phyloP scores from a whole-genome alignment of 2,888 invertebrate genomes.

The Schizotus pectinicornis region DNA sequence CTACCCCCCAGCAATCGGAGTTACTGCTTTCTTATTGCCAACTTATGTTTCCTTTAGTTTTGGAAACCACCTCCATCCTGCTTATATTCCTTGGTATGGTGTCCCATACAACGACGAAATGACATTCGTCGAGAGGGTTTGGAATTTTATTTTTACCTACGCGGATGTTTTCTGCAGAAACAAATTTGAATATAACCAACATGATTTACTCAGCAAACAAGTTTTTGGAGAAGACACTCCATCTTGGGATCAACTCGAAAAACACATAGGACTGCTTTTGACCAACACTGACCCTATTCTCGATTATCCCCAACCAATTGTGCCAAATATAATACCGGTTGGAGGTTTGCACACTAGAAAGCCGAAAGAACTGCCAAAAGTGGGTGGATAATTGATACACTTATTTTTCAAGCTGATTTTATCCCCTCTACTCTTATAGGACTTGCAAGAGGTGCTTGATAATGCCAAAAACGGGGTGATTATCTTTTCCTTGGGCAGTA shows the following conservation, averaged over 20 bases:
- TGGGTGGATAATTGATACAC: too few relatives aligned
- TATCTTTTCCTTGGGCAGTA: slow-evolving; percentile 66
- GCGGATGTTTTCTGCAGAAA: slow-evolving; percentile 23
- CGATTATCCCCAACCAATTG: slow-evolving; percentile 44
- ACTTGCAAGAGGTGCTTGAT: slow-evolving; percentile 39
- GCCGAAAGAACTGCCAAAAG: slow-evolving; percentile 43
- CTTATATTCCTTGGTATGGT: slow-evolving; percentile 40
- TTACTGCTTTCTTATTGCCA: slow-evolving; percentile 32
- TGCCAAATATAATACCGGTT: slow-evolving; percentile 52
- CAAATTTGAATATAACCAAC: slow-evolving; percentile 10
- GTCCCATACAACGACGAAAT: slow-evolving; percentile 34
- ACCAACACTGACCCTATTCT: slow-evolving; percentile 46
- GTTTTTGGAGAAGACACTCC: slow-evolving; percentile 39
- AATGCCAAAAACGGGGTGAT: slow-evolving; percentile 35
- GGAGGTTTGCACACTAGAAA: slow-evolving; percentile 50
- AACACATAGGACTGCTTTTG: slow-evolving; percentile 43
- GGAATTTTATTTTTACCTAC: slow-evolving; percentile 32
- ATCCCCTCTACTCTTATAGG: too few relatives aligned
- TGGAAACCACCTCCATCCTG: slow-evolving; percentile 37
- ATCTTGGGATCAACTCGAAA: slow-evolving; percentile 37
- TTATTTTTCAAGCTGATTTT: too few relatives aligned
- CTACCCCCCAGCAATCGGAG: slow-evolving; percentile 30
- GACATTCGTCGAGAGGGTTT: slow-evolving; percentile 37
- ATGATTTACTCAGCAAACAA: slow-evolving; percentile 32
- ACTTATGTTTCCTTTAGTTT: slow-evolving; percentile 33